Evolutionary conservation across 2,888 invertebrate genomes (phyloP).

Genomic region (Entomobrya proxima): DNA sequence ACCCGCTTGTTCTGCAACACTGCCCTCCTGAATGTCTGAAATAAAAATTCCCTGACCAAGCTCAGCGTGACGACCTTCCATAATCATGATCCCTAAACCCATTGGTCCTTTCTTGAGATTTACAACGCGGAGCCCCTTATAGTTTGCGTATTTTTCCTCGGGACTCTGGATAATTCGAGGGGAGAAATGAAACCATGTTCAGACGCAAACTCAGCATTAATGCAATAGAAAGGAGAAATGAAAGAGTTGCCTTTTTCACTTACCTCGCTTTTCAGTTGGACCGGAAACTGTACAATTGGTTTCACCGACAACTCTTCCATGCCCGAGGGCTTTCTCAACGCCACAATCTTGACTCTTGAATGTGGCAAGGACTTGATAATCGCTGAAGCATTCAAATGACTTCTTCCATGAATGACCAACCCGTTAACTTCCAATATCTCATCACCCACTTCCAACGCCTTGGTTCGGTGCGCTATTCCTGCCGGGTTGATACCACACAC

Average conservation of each 20-base stretch:
- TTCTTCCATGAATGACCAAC: constrained; percentile 92
- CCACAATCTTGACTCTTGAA: constrained; percentile 85
- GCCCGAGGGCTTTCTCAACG: constrained; percentile 85
- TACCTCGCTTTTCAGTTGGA: constrained; percentile 89
- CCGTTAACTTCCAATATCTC: constrained; percentile 98
- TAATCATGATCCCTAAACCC: constrained; percentile 95
- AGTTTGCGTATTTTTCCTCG: constrained; percentile 85
- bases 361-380: constrained; percentile 91
- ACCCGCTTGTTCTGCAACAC: constrained; percentile 92
- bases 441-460: constrained; percentile 91
- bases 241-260: background rate
- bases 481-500: constrained; percentile 93
- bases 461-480: constrained; percentile 86
- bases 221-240: too few species aligned
- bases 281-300: constrained; percentile 90
- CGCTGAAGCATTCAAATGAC: constrained; percentile 96
- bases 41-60: constrained; percentile 95
- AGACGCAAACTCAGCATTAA: too few species aligned
- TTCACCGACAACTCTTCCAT: constrained; percentile 92
- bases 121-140: constrained; percentile 88
- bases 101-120: constrained; percentile 88
- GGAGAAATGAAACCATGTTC: background rate
- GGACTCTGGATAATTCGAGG: constrained; percentile 80
- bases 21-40: constrained; percentile 93
- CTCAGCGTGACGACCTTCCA: constrained; percentile 94